Evolutionary conservation across 2,888 invertebrate genomes (phyloP).

Genomic region (Diadromus collaris): DNA sequence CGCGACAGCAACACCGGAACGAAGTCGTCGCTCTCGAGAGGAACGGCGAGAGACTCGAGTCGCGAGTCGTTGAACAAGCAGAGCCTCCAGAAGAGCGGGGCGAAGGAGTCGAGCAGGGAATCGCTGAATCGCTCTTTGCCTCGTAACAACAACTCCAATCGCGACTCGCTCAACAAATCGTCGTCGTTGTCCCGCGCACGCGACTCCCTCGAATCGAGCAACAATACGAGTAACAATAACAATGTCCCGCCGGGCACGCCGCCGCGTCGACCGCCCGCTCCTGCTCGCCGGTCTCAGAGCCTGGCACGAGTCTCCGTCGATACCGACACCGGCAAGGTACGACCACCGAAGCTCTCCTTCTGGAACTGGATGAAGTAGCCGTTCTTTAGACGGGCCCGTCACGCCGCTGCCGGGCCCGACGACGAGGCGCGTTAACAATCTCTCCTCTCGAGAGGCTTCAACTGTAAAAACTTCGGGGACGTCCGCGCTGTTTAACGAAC

Average conservation of each 20-base stretch:
- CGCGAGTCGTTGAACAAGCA: constrained; percentile 76
- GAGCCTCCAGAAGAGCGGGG: constrained; percentile 69
- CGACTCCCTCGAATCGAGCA: constrained; percentile 75
- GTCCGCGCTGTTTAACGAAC: neutral
- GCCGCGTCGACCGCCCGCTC: constrained; percentile 79
- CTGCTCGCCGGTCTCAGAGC: constrained; percentile 77
- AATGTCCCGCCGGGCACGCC: constrained; percentile 70
- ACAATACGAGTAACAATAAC: constrained; percentile 57
- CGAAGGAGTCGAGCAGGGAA: constrained; percentile 73
- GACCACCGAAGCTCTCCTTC: constrained; percentile 85
- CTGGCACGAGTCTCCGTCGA: constrained; percentile 77
- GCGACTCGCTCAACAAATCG: constrained; percentile 76
- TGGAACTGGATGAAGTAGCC: constrained; percentile 85
- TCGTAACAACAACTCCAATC: constrained; percentile 75
- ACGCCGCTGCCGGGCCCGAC: constrained; percentile 19
- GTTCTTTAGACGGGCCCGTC: constrained; percentile 50
- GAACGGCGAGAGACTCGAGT: constrained; percentile 73
- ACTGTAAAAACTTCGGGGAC: neutral
- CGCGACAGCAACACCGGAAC: constrained; percentile 72
- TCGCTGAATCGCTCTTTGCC: constrained; percentile 76
- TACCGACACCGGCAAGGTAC: constrained; percentile 85
- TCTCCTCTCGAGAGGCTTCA: constrained; percentile 11
- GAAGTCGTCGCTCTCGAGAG: constrained; percentile 64
- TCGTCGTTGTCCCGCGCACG: constrained; percentile 76
- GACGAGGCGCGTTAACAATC: constrained; percentile 39